phyloP scores from a whole-genome alignment of 2,797 vertebrate genomes.

The Ctenosaura bakeri region DNA sequence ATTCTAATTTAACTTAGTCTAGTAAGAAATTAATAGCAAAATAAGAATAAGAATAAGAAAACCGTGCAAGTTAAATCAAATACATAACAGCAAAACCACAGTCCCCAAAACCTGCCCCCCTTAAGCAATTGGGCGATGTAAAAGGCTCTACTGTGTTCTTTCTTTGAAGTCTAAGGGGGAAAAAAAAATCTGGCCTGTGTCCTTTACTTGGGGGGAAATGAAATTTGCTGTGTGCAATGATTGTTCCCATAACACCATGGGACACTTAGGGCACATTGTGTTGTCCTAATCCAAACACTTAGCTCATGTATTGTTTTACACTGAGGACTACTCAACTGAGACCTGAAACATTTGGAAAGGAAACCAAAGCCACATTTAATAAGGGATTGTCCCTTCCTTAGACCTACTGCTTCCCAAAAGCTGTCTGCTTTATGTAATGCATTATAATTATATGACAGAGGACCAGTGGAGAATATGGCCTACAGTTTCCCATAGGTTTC shows the following conservation, averaged over 20 bases:
- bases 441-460: slow-evolving; percentile 84
- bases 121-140: slow-evolving; percentile 65
- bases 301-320: slow-evolving; percentile 71
- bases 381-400: slow-evolving; percentile 38
- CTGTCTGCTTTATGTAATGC: slow-evolving; percentile 69
- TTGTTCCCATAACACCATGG: slow-evolving; percentile 55
- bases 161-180: slow-evolving; percentile 60
- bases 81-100: slow-evolving; percentile 69
- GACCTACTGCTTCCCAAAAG: slow-evolving; percentile 47
- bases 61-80: slow-evolving; percentile 57
- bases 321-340: slow-evolving; percentile 38
- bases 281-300: slow-evolving; percentile 71
- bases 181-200: slow-evolving; percentile 54
- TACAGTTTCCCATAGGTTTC: slow-evolving; percentile 86
- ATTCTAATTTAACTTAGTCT: slow-evolving; percentile 48
- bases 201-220: slow-evolving; percentile 47
- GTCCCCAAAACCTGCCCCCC: slow-evolving; percentile 19
- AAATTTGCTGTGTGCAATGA: slow-evolving; percentile 63
- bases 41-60: not conserved
- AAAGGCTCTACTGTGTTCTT: slow-evolving; percentile 67
- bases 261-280: slow-evolving; percentile 74
- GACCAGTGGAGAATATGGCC: slow-evolving; percentile 74
- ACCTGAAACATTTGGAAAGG: slow-evolving; percentile 50
- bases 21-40: slow-evolving; percentile 40
- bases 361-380: slow-evolving; percentile 57